Base-by-base conservation (phyloP, 2,888 invertebrate genomes). In the Mythimna vitellina region DNA sequence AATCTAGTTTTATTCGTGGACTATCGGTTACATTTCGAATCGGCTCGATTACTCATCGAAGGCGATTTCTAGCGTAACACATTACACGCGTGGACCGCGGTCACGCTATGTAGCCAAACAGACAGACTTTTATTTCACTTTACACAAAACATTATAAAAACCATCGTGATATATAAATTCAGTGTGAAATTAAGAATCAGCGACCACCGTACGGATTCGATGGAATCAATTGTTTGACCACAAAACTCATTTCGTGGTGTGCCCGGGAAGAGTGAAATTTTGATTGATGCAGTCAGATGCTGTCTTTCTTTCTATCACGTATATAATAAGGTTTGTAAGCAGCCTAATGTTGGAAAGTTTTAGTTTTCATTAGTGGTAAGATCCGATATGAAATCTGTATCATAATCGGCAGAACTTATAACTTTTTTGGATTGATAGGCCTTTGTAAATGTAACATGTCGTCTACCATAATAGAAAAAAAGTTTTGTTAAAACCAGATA, bases 151-250 rank as follows among this genome's bases (percentile, higher is more conserved):
- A 88, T 89, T 90, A 89, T 70, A 89, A 73, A 78, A 83, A 78
- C 65, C 58, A 61, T 80, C 61, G 67, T 74, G 54, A 70, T 76
- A 78, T 88, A 91, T 91, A 93, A 93, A 95, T 93, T 89, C 89
- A 88, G 92, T 95, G 95, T 95, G 95, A 96, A 95, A 95, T 95
- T 94, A 95, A 92, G 90, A 92, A 89, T 88, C 87, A 85, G 80
- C 78, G 80, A 85, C 82, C 86, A 87, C 83, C 82, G 80, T 83
- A 83, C 78, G 85, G 80, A 82, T 88, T 85, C 88, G 88, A 89
- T 89, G 84, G 87, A 88, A 80, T 85, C 92, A 87, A 94, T 95
- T 95, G 94, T 95, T 93, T 92, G 92, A 95, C 95, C 95, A 92
- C 95, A 95, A 92, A 95, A 93, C 93, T 95, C 92, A 95, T 95